Percentiles rank a stretch among this genome's conserved stretches.
Conservation (phyloP, 2,797 vertebrate genomes). For the Intellagama lesueurii region DNA sequence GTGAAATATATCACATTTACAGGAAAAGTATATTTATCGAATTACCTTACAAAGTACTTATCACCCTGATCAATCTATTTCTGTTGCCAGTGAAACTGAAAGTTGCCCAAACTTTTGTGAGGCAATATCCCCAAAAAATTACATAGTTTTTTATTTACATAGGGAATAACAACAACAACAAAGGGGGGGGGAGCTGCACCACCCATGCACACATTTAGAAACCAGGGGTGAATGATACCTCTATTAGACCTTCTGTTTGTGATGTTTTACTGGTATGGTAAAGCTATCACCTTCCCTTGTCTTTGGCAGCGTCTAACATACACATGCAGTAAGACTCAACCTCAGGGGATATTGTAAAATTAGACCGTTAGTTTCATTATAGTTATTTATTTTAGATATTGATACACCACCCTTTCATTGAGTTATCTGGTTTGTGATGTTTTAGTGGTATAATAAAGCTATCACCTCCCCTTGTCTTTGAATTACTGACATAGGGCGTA, state of each 20-base stretch:
- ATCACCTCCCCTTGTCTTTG: too few species aligned
- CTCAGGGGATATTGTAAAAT: not conserved
- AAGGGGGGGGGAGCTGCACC: too few species aligned
- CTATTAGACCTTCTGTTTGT: too few species aligned
- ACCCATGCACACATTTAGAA: not conserved
- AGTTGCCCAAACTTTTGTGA: not conserved
- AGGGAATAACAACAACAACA: too few species aligned
- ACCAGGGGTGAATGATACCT: not conserved
- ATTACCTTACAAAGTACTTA: not conserved
- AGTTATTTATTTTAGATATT: not conserved
- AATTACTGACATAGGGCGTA: too few species aligned
- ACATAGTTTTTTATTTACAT: too few species aligned
- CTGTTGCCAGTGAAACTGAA: not conserved
- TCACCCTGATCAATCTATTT: slow-evolving; percentile 13
- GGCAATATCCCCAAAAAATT: too few species aligned
- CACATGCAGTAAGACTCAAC: too few species aligned
- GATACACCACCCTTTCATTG: not conserved
- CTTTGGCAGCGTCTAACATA: too few species aligned
- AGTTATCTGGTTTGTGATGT: not conserved
- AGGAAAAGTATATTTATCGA: not conserved
- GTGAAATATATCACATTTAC: slow-evolving; percentile 21
- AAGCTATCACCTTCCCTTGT: too few species aligned
- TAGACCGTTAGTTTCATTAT: not conserved
- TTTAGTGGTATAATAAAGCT: too few species aligned
- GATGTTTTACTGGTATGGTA: too few species aligned